Percentiles rank a stretch among this genome's conserved stretches.
phyloP scores from a whole-genome alignment of 2,888 invertebrate genomes.

The Brachycybe producta region DNA sequence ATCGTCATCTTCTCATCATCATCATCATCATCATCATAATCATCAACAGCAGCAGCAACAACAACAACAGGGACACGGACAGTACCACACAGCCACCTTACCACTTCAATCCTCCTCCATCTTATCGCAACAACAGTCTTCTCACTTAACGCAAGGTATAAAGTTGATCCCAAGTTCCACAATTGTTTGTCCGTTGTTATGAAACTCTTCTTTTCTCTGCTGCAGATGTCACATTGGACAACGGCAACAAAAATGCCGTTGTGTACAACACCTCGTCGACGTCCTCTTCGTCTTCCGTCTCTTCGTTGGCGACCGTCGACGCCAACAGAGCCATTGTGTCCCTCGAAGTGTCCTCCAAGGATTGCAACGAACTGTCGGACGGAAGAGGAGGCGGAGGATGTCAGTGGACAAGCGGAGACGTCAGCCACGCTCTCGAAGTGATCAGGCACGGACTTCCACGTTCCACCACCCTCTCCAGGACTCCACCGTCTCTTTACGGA shows the following conservation, averaged over 20 bases:
- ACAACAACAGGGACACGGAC: too few species aligned
- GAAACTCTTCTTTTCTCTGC: conserved; percentile 13
- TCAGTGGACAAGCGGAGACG: conserved; percentile 12
- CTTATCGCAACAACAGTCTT: too few species aligned
- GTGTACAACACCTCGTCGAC: background rate
- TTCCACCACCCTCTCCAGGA: conserved; percentile 81
- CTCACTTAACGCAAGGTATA: too few species aligned
- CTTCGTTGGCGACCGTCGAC: background rate
- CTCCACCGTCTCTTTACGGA: conserved; percentile 68
- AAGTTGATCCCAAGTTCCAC: too few species aligned
- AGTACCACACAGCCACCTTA: too few species aligned
- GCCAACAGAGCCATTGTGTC: background rate
- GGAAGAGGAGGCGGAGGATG: background rate
- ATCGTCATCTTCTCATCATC: too few species aligned
- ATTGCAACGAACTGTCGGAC: background rate
- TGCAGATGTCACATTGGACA: conserved; percentile 12
- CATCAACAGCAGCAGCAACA: too few species aligned
- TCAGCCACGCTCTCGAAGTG: conserved; percentile 36
- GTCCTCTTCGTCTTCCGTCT: background rate
- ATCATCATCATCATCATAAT: too few species aligned
- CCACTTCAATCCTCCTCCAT: too few species aligned
- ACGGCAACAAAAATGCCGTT: conserved; percentile 10
- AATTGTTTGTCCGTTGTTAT: too few species aligned
- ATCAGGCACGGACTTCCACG: conserved; percentile 69
- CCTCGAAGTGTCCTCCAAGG: background rate